Conservation (phyloP, 2,113 vertebrate species). For the Actenoides hombroni region DNA sequence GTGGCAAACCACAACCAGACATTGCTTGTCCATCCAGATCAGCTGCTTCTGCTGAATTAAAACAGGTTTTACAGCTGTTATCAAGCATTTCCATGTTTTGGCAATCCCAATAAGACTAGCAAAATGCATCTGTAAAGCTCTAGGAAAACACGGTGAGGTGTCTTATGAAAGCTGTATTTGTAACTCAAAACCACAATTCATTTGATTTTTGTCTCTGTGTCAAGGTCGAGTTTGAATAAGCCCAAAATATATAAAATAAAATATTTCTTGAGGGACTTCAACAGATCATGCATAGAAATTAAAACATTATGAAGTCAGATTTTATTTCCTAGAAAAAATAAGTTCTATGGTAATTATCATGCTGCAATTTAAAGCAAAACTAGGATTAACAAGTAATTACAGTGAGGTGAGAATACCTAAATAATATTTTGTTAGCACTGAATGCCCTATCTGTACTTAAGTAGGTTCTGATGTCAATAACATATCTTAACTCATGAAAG, state of each 20-base stretch:
- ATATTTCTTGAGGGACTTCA: background rate
- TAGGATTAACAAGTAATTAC: background rate
- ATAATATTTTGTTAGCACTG: background rate
- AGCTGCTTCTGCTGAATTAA: background rate
- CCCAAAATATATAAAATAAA: background rate
- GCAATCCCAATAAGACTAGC: background rate
- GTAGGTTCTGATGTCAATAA: background rate
- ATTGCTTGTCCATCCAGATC: background rate
- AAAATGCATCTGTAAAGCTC: background rate
- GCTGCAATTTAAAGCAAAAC: background rate
- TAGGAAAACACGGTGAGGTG: background rate
- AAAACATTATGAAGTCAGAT: background rate
- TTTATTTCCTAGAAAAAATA: background rate
- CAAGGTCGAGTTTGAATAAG: background rate
- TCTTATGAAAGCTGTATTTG: background rate
- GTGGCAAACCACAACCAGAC: background rate
- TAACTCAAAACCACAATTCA: background rate
- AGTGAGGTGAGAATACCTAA: background rate
- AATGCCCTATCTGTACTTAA: background rate
- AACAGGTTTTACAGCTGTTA: background rate
- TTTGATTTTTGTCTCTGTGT: background rate
- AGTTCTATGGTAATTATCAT: background rate
- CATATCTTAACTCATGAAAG: background rate
- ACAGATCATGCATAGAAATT: background rate
- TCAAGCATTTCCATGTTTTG: background rate